Base-by-base conservation (phyloP, 2,113 vertebrate species). In the Argyrosomus japonicus region DNA sequence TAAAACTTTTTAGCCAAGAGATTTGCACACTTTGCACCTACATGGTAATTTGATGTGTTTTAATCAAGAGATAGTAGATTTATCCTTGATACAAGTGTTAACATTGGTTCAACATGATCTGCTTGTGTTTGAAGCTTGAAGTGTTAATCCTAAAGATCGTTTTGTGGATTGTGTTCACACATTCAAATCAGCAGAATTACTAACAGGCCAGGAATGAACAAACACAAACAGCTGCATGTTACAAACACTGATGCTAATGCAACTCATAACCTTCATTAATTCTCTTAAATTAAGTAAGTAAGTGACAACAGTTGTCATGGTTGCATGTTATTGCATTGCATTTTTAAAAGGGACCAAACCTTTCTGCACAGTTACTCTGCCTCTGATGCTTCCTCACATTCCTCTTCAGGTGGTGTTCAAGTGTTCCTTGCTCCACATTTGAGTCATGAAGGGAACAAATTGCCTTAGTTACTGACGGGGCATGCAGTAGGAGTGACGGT, bases 11-110 rank as follows among this genome's bases (percentile, higher is more conserved):
- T 54, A 56, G 25, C 53, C 8, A n/a, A 60, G 13, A 54, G 50
- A 74, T 64, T 40, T 78, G 54, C 68, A 60, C 69, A 60, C 11
- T 76, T 81, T 77, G 61, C 65, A 83, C 80, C n/a, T 43, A 18
- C 60, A 19, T 71, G 58, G 50, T 72, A 7, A 67, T 82, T 45
- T 67, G 40, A 11, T 65, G 21, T 21, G 57, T 78, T 14, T 70
- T 64, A 54, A 70, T 43, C 12, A 5, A 27, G 4, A 68, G 27
- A 47, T 18, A 6, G 27, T 63, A 43, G 6, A 23, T 61, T 77
- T 29, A 62, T n/a, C 45, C 13, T 47, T 5, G 13, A 47, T 15
- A 12, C 1, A 14, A 47, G 11, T 47, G 3, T 47, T 47, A 47
- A 47, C 45, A 4, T 47, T 14, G 14, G 4, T 50, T 67, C n/a